A percentile compares a stretch with the other conserved stretches of the same genome.
These are phyloP conservation scores for Portevinia maculata DNA, from an alignment of 2,888 invertebrate species.

Conservation along the genomic window DNA sequence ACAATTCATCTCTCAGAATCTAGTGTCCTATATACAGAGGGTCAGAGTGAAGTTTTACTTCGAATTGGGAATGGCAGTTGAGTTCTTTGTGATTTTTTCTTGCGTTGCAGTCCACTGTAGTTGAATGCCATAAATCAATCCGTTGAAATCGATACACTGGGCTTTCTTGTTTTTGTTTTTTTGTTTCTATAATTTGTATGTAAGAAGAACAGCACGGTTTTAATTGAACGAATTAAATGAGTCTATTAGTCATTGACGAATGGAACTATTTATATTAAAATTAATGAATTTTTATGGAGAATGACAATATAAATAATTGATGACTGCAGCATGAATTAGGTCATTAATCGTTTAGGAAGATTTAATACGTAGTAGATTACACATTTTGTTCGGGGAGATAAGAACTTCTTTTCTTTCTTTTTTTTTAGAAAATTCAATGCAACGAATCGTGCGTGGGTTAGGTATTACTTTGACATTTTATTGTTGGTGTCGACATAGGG, in stretches of 20 bases:
- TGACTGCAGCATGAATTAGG: constrained; percentile 51
- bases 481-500: too few species aligned
- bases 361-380: constrained; percentile 19
- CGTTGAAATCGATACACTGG: constrained; percentile 68
- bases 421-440: too few species aligned
- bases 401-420: not conserved
- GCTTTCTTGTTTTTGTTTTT: constrained; percentile 11
- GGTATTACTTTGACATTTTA: not conserved
- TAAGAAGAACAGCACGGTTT: constrained; percentile 63
- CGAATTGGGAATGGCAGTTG: constrained; percentile 33
- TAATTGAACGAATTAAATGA: constrained; percentile 73
- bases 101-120: constrained; percentile 10
- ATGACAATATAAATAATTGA: constrained; percentile 61
- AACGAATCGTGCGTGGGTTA: not conserved
- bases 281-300: constrained; percentile 60
- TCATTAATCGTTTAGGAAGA: constrained; percentile 58
- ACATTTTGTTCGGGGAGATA: constrained; percentile 20
- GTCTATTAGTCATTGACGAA: constrained; percentile 69
- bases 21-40: constrained; percentile 55
- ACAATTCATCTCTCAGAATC: constrained; percentile 47
- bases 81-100: too few species aligned
- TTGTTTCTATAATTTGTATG: constrained; percentile 59
- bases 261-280: constrained; percentile 64
- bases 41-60: constrained; percentile 37
- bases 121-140: constrained; percentile 71